These are phyloP conservation scores for Triplophysa dalaica DNA, from an alignment of 2,113 vertebrate genomes.

Conservation along the genomic window DNA sequence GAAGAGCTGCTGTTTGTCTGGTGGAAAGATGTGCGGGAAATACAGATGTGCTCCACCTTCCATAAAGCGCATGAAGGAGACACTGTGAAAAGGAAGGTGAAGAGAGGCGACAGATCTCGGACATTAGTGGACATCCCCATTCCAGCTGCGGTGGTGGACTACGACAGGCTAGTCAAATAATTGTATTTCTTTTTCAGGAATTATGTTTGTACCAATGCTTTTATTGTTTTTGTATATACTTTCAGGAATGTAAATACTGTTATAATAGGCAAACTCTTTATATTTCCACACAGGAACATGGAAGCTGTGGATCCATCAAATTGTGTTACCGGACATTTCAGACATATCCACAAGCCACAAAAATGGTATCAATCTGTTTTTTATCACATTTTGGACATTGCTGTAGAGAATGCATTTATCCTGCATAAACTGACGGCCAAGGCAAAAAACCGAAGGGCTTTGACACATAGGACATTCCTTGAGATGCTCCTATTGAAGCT, in stretches of 20 bases:
- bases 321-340: not conserved
- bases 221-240: not conserved
- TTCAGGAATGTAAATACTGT: not conserved
- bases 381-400: constrained; percentile 36
- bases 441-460: not conserved
- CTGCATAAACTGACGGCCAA: constrained; percentile 9
- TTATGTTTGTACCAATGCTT: not conserved
- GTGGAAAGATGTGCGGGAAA: not conserved
- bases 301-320: not conserved
- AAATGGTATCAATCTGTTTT: constrained; percentile 35
- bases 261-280: no score
- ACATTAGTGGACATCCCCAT: not conserved
- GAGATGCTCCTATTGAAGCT: not conserved
- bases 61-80: not conserved
- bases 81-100: constrained; percentile 16
- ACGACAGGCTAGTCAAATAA: not conserved
- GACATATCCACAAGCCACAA: not conserved
- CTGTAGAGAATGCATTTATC: constrained; percentile 15
- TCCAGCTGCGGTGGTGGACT: constrained; percentile 1
- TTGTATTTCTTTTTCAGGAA: not conserved
- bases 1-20: constrained; percentile 28
- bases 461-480: not conserved
- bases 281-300: not conserved
- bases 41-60: constrained; percentile 38
- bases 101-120: not conserved